Conservation (phyloP, 2,797 vertebrate species). For the Silurus aristotelis region DNA sequence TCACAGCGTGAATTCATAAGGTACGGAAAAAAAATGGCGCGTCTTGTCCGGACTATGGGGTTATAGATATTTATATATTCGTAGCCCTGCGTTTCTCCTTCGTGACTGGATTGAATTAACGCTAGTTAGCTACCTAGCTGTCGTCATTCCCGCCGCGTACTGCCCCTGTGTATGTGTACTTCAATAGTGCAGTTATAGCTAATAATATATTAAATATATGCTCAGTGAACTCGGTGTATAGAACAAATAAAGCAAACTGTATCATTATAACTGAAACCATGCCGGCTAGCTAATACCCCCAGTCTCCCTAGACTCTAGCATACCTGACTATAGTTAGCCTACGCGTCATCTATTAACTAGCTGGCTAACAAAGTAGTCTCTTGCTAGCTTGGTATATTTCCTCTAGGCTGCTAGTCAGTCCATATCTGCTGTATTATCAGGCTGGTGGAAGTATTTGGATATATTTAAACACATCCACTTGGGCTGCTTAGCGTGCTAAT, state of each 20-base stretch:
- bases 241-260: background rate
- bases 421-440: too few species aligned
- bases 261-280: background rate
- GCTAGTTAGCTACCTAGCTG: background rate
- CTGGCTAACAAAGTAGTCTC: background rate
- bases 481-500: background rate
- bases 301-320: background rate
- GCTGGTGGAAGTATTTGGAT: background rate
- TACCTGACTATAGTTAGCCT: slow-evolving; percentile 28
- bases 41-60: slow-evolving; percentile 4
- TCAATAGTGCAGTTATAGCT: background rate
- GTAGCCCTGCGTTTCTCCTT: background rate
- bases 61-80: background rate
- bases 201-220: background rate
- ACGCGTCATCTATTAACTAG: background rate
- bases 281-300: background rate
- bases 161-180: background rate
- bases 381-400: background rate
- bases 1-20: slow-evolving; percentile 64
- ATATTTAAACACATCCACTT: background rate
- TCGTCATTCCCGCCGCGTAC: background rate
- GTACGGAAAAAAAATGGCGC: slow-evolving; percentile 54
- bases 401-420: too few species aligned
- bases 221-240: background rate
- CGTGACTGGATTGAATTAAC: background rate